Percentiles rank a stretch among this genome's conserved stretches.
Evolutionary conservation across 2,888 invertebrate genomes (phyloP).

Genomic region (Alloplasta piceator): DNA sequence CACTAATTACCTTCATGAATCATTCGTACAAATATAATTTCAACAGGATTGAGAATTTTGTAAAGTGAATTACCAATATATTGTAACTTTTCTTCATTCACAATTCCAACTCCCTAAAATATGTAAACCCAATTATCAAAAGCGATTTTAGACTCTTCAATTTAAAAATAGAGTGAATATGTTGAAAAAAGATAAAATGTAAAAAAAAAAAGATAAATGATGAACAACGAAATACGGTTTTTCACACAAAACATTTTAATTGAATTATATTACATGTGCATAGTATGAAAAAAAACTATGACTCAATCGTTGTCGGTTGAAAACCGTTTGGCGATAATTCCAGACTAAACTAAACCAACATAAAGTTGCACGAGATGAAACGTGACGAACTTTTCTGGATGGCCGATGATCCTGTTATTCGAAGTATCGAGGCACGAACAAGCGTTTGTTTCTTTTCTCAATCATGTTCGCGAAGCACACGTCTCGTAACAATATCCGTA

Average conservation of each 20-base stretch:
- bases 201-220: too few species aligned
- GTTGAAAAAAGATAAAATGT: too few species aligned
- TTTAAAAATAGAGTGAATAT: too few species aligned
- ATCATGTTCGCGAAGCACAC: neutral
- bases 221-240: slow-evolving; percentile 11
- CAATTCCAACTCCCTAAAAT: too few species aligned
- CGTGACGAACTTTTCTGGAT: neutral
- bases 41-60: too few species aligned
- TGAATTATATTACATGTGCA: slow-evolving; percentile 74
- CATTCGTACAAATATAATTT: too few species aligned
- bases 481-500: neutral
- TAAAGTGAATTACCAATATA: too few species aligned
- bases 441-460: neutral
- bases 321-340: slow-evolving; percentile 28
- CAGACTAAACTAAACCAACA: slow-evolving; percentile 3
- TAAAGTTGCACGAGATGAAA: neutral
- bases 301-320: slow-evolving; percentile 25
- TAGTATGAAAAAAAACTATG: slow-evolving; percentile 74
- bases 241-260: slow-evolving; percentile 73
- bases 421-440: neutral
- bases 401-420: neutral
- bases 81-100: too few species aligned
- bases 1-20: too few species aligned
- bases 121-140: too few species aligned
- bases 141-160: too few species aligned